Evolutionary conservation across 2,888 invertebrate species (phyloP).

Genomic region (Ennomos fuscantarius): DNA sequence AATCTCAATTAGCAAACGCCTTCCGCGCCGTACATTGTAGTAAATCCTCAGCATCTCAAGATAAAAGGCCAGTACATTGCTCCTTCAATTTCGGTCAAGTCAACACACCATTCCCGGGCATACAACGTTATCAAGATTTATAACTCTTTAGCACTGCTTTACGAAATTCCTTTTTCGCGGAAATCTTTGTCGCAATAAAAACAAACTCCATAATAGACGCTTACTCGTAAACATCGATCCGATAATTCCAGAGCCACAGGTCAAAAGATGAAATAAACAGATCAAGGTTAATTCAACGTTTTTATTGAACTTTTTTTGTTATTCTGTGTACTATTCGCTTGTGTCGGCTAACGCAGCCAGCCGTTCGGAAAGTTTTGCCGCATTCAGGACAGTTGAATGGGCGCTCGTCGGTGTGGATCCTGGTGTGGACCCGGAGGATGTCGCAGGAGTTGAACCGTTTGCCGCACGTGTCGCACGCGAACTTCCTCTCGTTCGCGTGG

Average conservation of each 20-base stretch:
- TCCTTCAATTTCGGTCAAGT: slow-evolving; percentile 69
- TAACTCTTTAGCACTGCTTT: slow-evolving; percentile 28
- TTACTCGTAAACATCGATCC: slow-evolving; percentile 19
- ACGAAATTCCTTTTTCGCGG: slow-evolving; percentile 28
- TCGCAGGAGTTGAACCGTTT: slow-evolving; percentile 83
- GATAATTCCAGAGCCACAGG: slow-evolving; percentile 31
- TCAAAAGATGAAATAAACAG: slow-evolving; percentile 36
- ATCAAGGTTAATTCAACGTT: slow-evolving; percentile 29
- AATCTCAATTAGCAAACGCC: slow-evolving; percentile 20
- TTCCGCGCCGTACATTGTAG: background rate
- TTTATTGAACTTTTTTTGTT: slow-evolving; percentile 57
- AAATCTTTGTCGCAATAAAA: slow-evolving; percentile 21
- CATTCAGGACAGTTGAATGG: slow-evolving; percentile 77
- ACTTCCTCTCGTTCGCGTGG: slow-evolving; percentile 82
- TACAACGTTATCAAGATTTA: slow-evolving; percentile 47
- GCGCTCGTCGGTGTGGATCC: slow-evolving; percentile 79
- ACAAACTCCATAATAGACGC: slow-evolving; percentile 23
- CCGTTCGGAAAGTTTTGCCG: slow-evolving; percentile 78
- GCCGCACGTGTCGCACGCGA: slow-evolving; percentile 80
- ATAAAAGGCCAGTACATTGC: slow-evolving; percentile 55
- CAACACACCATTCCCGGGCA: slow-evolving; percentile 51
- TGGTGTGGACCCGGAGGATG: slow-evolving; percentile 77
- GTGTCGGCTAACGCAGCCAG: slow-evolving; percentile 79
- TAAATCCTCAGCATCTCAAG: slow-evolving; percentile 31
- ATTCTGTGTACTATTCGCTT: slow-evolving; percentile 73